Percentiles rank a stretch among this genome's conserved stretches.
Evolutionary conservation across 1,140 invertebrate genomes (phyloP).

Genomic region (Hylaeus anthracinus): DNA sequence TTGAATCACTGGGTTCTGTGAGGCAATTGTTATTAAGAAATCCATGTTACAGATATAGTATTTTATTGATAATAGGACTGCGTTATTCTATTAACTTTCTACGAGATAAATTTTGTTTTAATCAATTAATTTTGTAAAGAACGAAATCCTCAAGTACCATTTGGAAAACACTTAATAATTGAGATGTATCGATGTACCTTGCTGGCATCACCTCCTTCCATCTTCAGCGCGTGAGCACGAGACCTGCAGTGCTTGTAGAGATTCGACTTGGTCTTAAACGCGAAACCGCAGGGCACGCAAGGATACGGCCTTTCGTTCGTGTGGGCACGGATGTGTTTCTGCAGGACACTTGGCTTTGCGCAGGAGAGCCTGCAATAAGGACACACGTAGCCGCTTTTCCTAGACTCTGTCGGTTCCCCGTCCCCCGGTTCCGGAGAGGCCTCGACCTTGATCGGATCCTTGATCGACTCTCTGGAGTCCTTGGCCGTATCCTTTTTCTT

Average conservation of each 20-base stretch:
- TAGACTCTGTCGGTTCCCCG: constrained; percentile 73
- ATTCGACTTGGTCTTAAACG: constrained; percentile 97
- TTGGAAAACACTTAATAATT: no score
- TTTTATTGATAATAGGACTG: no score
- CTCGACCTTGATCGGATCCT: constrained; percentile 64
- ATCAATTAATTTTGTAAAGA: no score
- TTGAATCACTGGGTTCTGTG: no score
- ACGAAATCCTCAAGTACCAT: no score
- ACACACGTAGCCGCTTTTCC: constrained; percentile 86
- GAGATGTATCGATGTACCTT: constrained; percentile 64
- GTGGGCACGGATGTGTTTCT: constrained; percentile 96
- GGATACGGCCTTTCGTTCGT: constrained; percentile 96
- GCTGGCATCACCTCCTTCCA: constrained; percentile 82
- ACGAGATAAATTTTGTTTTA: no score
- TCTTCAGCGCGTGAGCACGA: constrained; percentile 88
- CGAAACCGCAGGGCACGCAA: constrained; percentile 93
- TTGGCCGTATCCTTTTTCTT: constrained; percentile 77
- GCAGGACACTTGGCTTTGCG: constrained; percentile 95
- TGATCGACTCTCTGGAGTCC: constrained; percentile 68
- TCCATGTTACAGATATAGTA: no score
- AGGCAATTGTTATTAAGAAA: no score
- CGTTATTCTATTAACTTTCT: no score
- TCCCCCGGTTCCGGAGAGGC: constrained; percentile 55
- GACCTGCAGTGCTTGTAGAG: constrained; percentile 95
- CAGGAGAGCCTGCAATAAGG: constrained; percentile 93